Percentiles rank a stretch among this genome's conserved stretches.
Evolutionary conservation across 2,797 vertebrate species (phyloP).

Genomic region (Chrosomus eos): DNA sequence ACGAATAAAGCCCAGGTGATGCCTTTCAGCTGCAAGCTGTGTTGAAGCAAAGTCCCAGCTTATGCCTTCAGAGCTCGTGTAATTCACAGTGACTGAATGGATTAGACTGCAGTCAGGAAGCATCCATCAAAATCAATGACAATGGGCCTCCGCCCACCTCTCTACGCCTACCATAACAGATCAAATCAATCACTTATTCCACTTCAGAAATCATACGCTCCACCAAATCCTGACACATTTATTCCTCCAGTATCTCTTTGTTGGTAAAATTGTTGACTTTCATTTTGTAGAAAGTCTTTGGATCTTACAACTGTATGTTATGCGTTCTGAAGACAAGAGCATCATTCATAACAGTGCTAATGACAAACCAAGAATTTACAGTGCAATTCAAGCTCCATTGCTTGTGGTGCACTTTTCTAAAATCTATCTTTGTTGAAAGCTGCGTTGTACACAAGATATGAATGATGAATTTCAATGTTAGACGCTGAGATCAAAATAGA

Average conservation of each 20-base stretch:
- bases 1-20: slow-evolving; percentile 24
- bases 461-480: slow-evolving; percentile 37
- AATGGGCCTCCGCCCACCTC: slow-evolving; percentile 37
- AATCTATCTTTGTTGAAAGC: slow-evolving; percentile 12
- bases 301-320: slow-evolving; percentile 25
- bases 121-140: slow-evolving; percentile 52
- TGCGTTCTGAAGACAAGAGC: slow-evolving; percentile 39
- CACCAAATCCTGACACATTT: slow-evolving; percentile 45
- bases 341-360: slow-evolving; percentile 44
- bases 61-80: slow-evolving; percentile 13
- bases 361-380: slow-evolving; percentile 32
- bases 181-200: slow-evolving; percentile 58
- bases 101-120: slow-evolving; percentile 42
- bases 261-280: slow-evolving; percentile 40
- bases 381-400: not conserved
- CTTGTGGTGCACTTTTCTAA: not conserved
- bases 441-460: slow-evolving; percentile 11
- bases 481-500: slow-evolving; percentile 35
- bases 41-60: slow-evolving; percentile 28
- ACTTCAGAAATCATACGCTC: slow-evolving; percentile 37
- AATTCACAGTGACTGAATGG: slow-evolving; percentile 38
- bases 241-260: slow-evolving; percentile 45
- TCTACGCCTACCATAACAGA: slow-evolving; percentile 32
- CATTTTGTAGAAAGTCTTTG: slow-evolving; percentile 42
- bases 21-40: slow-evolving; percentile 46